phyloP scores from a whole-genome alignment of 2,888 invertebrate genomes.

The Helicoverpa assulta region DNA sequence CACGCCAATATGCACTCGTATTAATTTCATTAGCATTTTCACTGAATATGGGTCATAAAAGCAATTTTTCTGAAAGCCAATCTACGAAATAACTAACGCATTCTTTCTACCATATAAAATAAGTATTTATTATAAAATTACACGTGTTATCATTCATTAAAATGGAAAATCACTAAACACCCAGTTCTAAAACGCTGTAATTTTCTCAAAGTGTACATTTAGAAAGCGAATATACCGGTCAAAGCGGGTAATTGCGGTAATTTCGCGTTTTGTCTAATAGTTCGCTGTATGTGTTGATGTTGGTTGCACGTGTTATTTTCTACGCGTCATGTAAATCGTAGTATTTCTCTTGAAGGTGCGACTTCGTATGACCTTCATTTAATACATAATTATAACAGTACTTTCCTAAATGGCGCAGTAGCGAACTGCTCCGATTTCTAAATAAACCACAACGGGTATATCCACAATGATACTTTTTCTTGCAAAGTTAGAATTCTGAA shows the following conservation, averaged over 20 bases:
- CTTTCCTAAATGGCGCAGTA: slow-evolving; percentile 31
- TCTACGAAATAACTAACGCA: too few species aligned
- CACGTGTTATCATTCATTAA: slow-evolving; percentile 41
- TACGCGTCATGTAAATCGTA: slow-evolving; percentile 49
- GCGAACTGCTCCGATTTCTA: neutral
- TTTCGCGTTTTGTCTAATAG: slow-evolving; percentile 63
- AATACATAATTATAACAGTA: slow-evolving; percentile 40
- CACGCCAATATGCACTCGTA: slow-evolving; percentile 14
- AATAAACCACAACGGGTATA: neutral
- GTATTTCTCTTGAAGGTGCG: slow-evolving; percentile 44
- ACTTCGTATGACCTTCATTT: slow-evolving; percentile 34
- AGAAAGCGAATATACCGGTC: slow-evolving; percentile 64
- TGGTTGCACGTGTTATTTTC: slow-evolving; percentile 47
- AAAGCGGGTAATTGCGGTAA: slow-evolving; percentile 62
- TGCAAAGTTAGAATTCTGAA: neutral
- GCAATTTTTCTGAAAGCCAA: neutral
- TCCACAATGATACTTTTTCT: neutral
- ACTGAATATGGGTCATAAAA: neutral
- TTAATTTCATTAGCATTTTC: slow-evolving; percentile 1
- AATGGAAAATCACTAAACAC: slow-evolving; percentile 59
- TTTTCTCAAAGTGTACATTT: slow-evolving; percentile 62
- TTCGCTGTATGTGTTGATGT: slow-evolving; percentile 54
- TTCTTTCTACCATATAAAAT: too few species aligned
- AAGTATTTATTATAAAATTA: neutral
- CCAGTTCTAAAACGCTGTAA: slow-evolving; percentile 51